Evolutionary conservation across 2,797 vertebrate species (phyloP), one percentile per base, ranked within the genome.

Genomic region (Aotus griseimembra): DNA sequence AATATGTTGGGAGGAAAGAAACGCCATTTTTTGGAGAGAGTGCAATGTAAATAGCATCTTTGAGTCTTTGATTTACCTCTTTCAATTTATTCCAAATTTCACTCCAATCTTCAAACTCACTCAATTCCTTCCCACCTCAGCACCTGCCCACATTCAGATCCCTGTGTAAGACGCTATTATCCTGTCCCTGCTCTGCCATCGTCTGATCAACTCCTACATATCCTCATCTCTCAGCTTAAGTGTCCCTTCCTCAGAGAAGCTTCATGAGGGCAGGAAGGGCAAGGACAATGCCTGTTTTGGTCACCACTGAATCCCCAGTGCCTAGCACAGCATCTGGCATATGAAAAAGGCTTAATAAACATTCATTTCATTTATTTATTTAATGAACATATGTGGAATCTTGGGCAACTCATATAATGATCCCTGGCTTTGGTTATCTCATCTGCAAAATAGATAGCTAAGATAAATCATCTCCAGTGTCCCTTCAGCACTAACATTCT

Each of bases 391-490:
- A 64, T 39, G 4, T 96, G 46, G 48, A 30, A 85, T 82, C 81
- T 96, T 84, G 26, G 11, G 15, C 26, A 61, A 93, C 88, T 90
- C 28, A 57, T 52, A 41, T 82, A 93, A 90, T 36, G 39, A 89
- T 30, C 20, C 28, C 44, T 13, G 4, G 33, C 41, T 64, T 94
- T 72, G 10, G 17, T 57, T 79, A 95, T 82, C 87, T 86, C 79
- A 73, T 67, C 39, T 91, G n/a, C 7, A 76, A 96, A 70, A 92
- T 90, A 96, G 76, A 85, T 28, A 72, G 3, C 73, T 77, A 70
- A 96, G 94, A 64, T 76, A 76, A 92, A 64, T 90, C 55, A 70
- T 95, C 26, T 55, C n/a, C 48, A 64, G 5, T 46, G n/a, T 93
- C 41, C n/a, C 46, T 84, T 88, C 24, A 77, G 44, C 12, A 12